phyloP scores from a whole-genome alignment of 2,888 invertebrate genomes.

The Schizotus pectinicornis region DNA sequence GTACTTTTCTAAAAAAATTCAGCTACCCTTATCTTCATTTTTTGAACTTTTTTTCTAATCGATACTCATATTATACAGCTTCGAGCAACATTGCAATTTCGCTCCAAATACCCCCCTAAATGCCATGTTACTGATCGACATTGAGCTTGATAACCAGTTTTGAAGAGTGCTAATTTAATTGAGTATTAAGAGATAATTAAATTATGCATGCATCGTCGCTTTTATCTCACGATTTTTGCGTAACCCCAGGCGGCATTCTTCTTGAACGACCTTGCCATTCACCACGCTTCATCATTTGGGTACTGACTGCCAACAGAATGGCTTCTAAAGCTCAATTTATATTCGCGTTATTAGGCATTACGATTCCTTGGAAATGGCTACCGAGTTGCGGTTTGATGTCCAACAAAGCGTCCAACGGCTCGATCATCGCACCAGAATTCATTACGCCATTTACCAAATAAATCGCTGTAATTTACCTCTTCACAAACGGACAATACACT shows the following conservation, averaged over 20 bases:
- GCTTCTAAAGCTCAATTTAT: slow-evolving; percentile 7
- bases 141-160: too few species aligned
- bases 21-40: too few species aligned
- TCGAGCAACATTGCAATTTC: too few species aligned
- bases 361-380: neutral
- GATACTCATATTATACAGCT: too few species aligned
- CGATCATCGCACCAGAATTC: neutral
- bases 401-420: neutral
- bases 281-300: slow-evolving; percentile 2
- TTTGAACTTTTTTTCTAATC: too few species aligned
- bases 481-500: slow-evolving; percentile 3
- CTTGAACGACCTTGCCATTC: neutral
- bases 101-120: too few species aligned
- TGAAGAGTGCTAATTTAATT: neutral
- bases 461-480: slow-evolving; percentile 3
- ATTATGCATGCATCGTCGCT: slow-evolving; percentile 5
- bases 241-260: neutral
- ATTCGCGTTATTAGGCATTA: slow-evolving; percentile 8
- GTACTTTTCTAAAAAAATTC: too few species aligned
- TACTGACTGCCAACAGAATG: neutral
- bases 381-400: neutral
- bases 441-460: slow-evolving; percentile 4
- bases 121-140: too few species aligned
- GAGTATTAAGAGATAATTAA: slow-evolving; percentile 1
- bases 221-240: neutral